phyloP scores from a whole-genome alignment of 2,113 vertebrate species.

The Lanius collurio region DNA sequence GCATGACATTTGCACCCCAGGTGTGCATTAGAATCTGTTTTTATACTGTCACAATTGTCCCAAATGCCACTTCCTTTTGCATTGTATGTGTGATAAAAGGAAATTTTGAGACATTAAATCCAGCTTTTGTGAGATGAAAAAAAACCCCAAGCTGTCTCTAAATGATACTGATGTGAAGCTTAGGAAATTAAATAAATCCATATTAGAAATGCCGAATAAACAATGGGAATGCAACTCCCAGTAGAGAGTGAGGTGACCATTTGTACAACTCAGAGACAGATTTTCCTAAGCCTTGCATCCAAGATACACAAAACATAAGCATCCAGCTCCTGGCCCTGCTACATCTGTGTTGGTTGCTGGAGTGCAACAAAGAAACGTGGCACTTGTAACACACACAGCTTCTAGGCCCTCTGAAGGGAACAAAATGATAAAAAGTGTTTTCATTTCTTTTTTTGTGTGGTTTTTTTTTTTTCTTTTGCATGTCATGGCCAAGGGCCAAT shows the following conservation, averaged over 20 bases:
- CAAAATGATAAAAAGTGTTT: constrained; percentile 42
- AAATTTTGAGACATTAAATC: not conserved
- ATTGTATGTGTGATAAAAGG: not conserved
- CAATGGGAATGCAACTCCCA: constrained; percentile 1
- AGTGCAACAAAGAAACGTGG: constrained; percentile 58
- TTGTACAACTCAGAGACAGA: constrained; percentile 24
- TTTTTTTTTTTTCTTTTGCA: not conserved
- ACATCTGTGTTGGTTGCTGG: constrained; percentile 47
- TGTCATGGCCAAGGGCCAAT: constrained; percentile 25
- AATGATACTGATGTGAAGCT: not conserved
- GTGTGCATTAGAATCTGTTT: not conserved
- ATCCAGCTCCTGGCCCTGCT: not conserved
- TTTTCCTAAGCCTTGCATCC: constrained; percentile 46
- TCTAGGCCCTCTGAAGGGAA: constrained; percentile 20
- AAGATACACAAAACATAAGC: constrained; percentile 15
- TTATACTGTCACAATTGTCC: not conserved
- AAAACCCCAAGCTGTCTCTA: not conserved
- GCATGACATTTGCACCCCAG: not conserved
- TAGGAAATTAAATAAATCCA: constrained; percentile 17
- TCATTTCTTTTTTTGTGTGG: not conserved
- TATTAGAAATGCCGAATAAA: constrained; percentile 26
- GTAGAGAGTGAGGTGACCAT: constrained; percentile 27
- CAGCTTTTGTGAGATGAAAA: not conserved
- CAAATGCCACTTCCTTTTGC: not conserved
- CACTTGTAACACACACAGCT: not conserved